Conservation (phyloP, 2,797 vertebrate genomes). For the Ara ararauna region DNA sequence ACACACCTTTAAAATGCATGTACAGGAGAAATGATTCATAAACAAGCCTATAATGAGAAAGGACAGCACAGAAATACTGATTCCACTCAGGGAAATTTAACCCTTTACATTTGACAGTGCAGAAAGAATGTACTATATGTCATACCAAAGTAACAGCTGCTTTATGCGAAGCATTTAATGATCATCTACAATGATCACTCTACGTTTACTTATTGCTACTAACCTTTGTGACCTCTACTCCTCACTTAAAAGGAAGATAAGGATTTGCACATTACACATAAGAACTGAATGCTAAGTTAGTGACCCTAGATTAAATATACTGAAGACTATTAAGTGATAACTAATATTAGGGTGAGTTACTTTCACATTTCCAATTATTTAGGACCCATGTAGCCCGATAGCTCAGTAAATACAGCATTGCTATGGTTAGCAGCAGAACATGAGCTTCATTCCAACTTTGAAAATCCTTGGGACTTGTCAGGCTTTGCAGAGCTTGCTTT, state of each 20-base stretch:
- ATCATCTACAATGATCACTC: neutral
- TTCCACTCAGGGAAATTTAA: constrained; percentile 19
- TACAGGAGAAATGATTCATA: constrained; percentile 63
- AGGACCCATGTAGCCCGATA: neutral
- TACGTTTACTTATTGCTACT: neutral
- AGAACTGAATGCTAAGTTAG: neutral
- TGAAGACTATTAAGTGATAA: neutral
- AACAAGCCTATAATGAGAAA: constrained; percentile 38
- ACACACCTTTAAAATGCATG: constrained; percentile 69
- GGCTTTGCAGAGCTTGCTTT: neutral
- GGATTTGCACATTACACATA: neutral
- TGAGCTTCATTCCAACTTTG: neutral
- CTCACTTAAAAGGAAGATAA: neutral
- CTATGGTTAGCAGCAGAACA: neutral
- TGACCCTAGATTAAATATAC: neutral
- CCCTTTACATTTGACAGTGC: neutral
- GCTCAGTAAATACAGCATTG: neutral
- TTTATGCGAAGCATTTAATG: neutral
- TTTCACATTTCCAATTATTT: neutral
- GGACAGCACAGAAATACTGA: neutral
- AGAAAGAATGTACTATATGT: neutral
- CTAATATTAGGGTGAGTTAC: neutral
- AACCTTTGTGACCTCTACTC: neutral
- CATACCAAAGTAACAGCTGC: neutral
- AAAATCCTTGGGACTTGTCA: neutral